phyloP scores from a whole-genome alignment of 2,888 invertebrate species.

The Eumacrocentrus americanus region DNA sequence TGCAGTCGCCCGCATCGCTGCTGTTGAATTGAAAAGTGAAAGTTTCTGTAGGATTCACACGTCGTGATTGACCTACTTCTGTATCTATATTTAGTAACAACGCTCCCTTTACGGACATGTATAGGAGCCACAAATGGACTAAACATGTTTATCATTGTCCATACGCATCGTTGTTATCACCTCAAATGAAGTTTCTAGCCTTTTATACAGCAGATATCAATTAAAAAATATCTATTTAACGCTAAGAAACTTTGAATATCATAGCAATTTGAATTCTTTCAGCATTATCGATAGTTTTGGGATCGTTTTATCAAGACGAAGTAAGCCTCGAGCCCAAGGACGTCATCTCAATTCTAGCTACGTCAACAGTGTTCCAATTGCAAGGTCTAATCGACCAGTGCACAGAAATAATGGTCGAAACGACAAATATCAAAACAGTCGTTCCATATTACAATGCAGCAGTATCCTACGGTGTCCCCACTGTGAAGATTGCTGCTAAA shows the following conservation, averaged over 20 bases:
- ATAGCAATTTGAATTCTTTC: slow-evolving; percentile 45
- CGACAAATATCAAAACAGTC: slow-evolving; percentile 74
- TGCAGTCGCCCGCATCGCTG: neutral
- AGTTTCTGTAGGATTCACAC: slow-evolving; percentile 32
- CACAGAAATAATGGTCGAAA: slow-evolving; percentile 75
- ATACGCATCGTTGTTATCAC: no score
- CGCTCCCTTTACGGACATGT: slow-evolving; percentile 26
- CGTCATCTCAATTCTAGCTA: slow-evolving; percentile 72
- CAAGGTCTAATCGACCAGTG: slow-evolving; percentile 78
- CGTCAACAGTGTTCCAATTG: slow-evolving; percentile 76
- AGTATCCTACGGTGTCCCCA: slow-evolving; percentile 71
- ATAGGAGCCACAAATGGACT: no score
- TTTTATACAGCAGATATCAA: neutral
- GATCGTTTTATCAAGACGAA: slow-evolving; percentile 79
- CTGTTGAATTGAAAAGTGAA: slow-evolving; percentile 35
- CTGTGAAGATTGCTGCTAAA: slow-evolving; percentile 69
- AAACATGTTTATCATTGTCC: no score
- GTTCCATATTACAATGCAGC: slow-evolving; percentile 73
- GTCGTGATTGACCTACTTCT: slow-evolving; percentile 39
- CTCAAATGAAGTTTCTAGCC: neutral
- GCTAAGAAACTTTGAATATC: slow-evolving; percentile 17
- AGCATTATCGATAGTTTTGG: slow-evolving; percentile 75
- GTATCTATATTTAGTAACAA: slow-evolving; percentile 35
- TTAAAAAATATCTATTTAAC: neutral
- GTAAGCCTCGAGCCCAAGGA: slow-evolving; percentile 72